Evolutionary conservation across 2,888 invertebrate genomes (phyloP).

Genomic region (Rhogogaster chlorosoma): DNA sequence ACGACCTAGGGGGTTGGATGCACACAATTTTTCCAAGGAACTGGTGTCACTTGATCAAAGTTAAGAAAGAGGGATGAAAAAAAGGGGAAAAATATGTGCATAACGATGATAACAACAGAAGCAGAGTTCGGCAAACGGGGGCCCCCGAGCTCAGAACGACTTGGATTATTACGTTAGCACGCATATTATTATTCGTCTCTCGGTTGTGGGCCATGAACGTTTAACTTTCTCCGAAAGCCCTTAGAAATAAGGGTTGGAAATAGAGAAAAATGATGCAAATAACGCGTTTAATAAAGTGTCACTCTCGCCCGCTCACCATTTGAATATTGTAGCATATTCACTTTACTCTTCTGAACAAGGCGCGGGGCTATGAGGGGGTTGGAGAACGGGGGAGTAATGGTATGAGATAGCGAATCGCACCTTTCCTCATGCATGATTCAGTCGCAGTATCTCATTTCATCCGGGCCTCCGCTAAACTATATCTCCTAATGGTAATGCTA

Average conservation of each 20-base stretch:
- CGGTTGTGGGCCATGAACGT: constrained; percentile 3
- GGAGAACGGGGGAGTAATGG: constrained; percentile 49
- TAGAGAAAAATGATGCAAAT: constrained; percentile 68
- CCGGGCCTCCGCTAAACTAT: constrained; percentile 76
- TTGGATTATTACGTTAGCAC: constrained; percentile 20
- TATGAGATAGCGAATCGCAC: constrained; percentile 72
- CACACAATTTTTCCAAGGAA: not conserved
- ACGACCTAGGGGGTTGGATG: not conserved
- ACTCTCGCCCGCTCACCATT: constrained; percentile 66
- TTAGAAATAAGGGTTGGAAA: constrained; percentile 52
- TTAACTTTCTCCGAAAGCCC: constrained; percentile 29
- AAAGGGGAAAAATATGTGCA: not conserved
- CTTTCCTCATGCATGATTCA: constrained; percentile 77
- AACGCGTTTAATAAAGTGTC: constrained; percentile 76
- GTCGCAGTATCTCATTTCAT: constrained; percentile 78
- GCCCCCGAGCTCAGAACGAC: not conserved
- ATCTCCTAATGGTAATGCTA: constrained; percentile 78
- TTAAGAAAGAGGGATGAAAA: not conserved
- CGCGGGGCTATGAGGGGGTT: constrained; percentile 44
- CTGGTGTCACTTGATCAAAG: constrained; percentile 20
- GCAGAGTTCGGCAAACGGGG: constrained; percentile 1
- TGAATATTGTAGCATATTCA: constrained; percentile 77
- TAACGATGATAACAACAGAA: constrained; percentile 40
- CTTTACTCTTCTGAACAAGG: constrained; percentile 68
- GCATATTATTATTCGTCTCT: constrained; percentile 42